Evolutionary conservation across 2,113 vertebrate genomes (phyloP).

Genomic region (Saguinus midas): DNA sequence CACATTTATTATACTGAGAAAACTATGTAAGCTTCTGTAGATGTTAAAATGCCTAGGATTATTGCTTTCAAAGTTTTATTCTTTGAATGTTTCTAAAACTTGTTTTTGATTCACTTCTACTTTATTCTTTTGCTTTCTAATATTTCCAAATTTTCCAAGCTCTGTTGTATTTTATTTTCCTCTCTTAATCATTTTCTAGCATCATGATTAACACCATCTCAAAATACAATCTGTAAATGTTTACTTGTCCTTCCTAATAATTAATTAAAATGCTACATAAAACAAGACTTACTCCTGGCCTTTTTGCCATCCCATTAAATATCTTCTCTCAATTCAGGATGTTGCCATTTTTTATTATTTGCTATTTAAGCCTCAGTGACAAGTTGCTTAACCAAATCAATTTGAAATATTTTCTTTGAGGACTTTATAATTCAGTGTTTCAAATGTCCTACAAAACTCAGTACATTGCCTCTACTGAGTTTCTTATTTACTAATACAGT

Average conservation of each 20-base stretch:
- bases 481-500: neutral
- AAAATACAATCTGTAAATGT: neutral
- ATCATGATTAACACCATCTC: neutral
- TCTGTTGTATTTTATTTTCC: conserved; percentile 14
- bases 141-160: neutral
- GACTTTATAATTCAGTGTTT: neutral
- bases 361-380: conserved; percentile 19
- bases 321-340: neutral
- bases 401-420: conserved; percentile 5
- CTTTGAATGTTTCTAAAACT: neutral
- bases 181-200: conserved; percentile 33
- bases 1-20: neutral
- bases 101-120: neutral
- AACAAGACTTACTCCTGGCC: neutral
- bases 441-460: neutral
- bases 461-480: neutral
- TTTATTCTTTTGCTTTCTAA: neutral
- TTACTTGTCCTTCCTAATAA: conserved; percentile 47
- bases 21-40: neutral
- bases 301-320: neutral
- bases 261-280: conserved; percentile 28
- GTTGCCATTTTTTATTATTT: conserved; percentile 36
- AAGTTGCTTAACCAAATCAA: neutral
- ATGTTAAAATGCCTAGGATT: neutral
- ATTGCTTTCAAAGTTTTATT: neutral